These are phyloP conservation scores for Crenichthys baileyi DNA, from an alignment of 2,797 vertebrate species.

Conservation along the genomic window DNA sequence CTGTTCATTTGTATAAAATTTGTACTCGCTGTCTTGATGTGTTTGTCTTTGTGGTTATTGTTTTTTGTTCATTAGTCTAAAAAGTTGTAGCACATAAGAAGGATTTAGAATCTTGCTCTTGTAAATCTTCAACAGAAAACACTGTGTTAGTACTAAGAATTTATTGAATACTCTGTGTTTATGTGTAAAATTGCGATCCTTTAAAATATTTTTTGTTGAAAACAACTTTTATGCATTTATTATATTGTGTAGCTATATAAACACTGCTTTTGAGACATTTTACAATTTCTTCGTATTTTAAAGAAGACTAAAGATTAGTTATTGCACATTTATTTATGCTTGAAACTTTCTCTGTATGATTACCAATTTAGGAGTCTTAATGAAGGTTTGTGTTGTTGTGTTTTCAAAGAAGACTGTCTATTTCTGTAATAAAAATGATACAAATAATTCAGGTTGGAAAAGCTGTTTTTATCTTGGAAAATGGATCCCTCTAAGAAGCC, in stretches of 20 bases:
- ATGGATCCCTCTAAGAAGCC: not conserved
- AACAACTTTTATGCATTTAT: not conserved
- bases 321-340: not conserved
- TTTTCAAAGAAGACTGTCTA: not conserved
- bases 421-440: conserved; percentile 18
- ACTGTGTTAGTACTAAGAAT: not conserved
- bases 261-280: conserved; percentile 5
- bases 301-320: not conserved
- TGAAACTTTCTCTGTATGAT: not conserved
- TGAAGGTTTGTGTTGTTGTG: conserved; percentile 7
- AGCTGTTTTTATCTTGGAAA: not conserved
- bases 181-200: not conserved
- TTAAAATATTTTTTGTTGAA: not conserved
- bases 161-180: not conserved
- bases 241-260: conserved; percentile 6
- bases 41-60: not conserved
- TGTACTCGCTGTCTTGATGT: not conserved
- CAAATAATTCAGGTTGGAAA: not conserved
- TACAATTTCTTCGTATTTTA: not conserved
- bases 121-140: not conserved
- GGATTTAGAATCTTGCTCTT: not conserved
- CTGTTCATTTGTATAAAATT: not conserved
- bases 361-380: not conserved
- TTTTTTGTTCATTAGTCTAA: not conserved
- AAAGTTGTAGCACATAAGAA: conserved; percentile 3